Conservation (phyloP, 2,797 vertebrate species). For the Sylvia borin region DNA sequence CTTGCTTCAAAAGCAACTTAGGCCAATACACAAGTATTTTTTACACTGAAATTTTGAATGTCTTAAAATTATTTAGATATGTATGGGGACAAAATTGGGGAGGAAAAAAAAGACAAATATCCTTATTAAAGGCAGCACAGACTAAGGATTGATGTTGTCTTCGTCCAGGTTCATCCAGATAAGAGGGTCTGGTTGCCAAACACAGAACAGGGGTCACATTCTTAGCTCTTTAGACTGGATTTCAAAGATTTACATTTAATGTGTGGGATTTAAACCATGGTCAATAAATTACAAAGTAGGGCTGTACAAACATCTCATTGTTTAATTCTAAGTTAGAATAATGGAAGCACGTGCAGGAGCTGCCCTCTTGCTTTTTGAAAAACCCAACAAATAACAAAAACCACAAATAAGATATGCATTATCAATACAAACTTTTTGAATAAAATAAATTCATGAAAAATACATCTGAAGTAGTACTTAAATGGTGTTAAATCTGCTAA, state of each 20-base stretch:
- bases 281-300: constrained; percentile 35
- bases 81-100: background rate
- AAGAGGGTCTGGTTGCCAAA: constrained; percentile 1
- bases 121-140: background rate
- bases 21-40: background rate
- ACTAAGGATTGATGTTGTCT: background rate
- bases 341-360: background rate
- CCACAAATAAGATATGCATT: background rate
- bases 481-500: constrained; percentile 63
- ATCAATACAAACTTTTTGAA: constrained; percentile 30
- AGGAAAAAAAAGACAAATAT: background rate
- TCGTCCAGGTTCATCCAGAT: background rate
- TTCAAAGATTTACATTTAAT: constrained; percentile 35
- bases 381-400: background rate
- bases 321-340: constrained; percentile 34
- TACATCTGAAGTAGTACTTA: constrained; percentile 52
- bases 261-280: constrained; percentile 18
- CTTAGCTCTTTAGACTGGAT: constrained; percentile 28
- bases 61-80: background rate
- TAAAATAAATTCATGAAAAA: constrained; percentile 56
- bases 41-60: background rate
- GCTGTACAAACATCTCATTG: constrained; percentile 19
- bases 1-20: background rate
- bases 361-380: background rate
- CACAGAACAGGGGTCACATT: constrained; percentile 26